A percentile compares a stretch with the other conserved stretches of the same genome.
phyloP scores from a whole-genome alignment of 2,797 vertebrate genomes.

The Morelia viridis region DNA sequence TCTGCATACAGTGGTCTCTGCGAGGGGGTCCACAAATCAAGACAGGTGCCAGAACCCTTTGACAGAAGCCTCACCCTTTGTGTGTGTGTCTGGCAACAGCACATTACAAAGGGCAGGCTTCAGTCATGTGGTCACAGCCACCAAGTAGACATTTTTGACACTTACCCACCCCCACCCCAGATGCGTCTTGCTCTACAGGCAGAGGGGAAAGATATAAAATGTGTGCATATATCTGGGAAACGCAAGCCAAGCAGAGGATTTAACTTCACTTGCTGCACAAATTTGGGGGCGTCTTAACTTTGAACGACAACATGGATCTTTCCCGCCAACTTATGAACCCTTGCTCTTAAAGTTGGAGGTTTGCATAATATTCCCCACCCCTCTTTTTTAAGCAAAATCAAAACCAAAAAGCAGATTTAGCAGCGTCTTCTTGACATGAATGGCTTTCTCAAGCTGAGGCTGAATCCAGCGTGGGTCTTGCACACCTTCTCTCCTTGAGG shows the following conservation, averaged over 20 bases:
- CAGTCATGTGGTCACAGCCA: too few relatives aligned
- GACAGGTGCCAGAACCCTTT: too few relatives aligned
- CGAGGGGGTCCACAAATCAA: too few relatives aligned
- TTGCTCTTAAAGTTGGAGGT: neutral
- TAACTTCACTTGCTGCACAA: neutral
- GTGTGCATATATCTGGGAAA: neutral
- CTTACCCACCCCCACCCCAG: too few relatives aligned
- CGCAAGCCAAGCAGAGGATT: neutral
- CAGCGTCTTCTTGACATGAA: neutral
- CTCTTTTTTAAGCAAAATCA: too few relatives aligned
- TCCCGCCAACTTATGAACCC: too few relatives aligned
- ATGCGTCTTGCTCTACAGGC: neutral
- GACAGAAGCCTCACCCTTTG: too few relatives aligned
- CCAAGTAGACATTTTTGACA: too few relatives aligned
- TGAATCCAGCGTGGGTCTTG: neutral
- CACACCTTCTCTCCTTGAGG: accelerated
- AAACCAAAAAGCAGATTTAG: neutral
- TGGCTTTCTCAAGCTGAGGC: neutral
- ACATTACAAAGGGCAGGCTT: too few relatives aligned
- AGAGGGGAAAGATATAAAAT: neutral
- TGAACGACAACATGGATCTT: neutral
- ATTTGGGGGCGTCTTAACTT: neutral
- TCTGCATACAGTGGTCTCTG: too few relatives aligned
- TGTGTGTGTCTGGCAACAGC: too few relatives aligned
- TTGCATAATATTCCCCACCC: neutral